These are phyloP conservation scores for Drosophila cardini DNA, from an alignment of 1,140 invertebrate species.

Conservation along the genomic window DNA sequence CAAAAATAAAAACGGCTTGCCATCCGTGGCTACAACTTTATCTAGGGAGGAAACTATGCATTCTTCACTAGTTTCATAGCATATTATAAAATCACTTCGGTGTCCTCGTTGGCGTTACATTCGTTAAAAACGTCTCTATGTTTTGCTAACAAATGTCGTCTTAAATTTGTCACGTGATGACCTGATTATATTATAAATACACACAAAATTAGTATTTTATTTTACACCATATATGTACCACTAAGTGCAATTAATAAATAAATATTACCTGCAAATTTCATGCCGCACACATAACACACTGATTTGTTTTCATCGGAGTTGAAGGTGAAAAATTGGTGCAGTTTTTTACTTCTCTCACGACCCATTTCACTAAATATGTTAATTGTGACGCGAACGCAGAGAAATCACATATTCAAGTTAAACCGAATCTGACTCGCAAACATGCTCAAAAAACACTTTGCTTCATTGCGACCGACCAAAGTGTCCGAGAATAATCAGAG, in stretches of 20 bases:
- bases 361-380: constrained; percentile 14
- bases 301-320: constrained; percentile 11
- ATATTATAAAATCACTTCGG: neutral
- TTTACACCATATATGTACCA: too few relatives aligned
- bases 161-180: constrained; percentile 18
- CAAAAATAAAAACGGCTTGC: neutral
- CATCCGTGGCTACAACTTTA: neutral
- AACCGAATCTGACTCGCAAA: too few relatives aligned
- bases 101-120: neutral
- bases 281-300: constrained; percentile 10
- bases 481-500: too few relatives aligned
- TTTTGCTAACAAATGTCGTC: constrained; percentile 21
- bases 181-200: too few relatives aligned
- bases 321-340: constrained; percentile 23
- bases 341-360: constrained; percentile 8
- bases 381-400: too few relatives aligned
- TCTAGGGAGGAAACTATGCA: neutral
- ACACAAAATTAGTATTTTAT: too few relatives aligned
- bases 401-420: too few relatives aligned
- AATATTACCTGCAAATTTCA: neutral
- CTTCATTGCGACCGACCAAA: too few relatives aligned
- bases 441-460: too few relatives aligned
- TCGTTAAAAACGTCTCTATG: constrained; percentile 20
- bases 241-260: too few relatives aligned
- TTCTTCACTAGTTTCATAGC: constrained; percentile 6